Evolutionary conservation across 2,888 invertebrate species (phyloP).

Genomic region (Linnaemya vulpina): DNA sequence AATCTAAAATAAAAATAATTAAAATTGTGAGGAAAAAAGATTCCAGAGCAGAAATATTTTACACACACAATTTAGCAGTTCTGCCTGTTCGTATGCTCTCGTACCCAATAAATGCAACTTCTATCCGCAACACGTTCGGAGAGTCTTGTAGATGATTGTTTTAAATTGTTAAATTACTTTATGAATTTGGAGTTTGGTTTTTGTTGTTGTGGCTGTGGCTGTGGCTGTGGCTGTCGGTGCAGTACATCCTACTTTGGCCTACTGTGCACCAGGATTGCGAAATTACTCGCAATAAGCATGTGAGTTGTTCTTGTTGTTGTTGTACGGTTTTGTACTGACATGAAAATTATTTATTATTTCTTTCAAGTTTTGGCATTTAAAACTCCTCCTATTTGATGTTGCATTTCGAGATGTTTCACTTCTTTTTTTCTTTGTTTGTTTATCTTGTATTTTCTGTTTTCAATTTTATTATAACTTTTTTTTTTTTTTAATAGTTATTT

Average conservation of each 20-base stretch:
- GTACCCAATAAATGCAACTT: not conserved
- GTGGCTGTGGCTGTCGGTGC: conserved; percentile 36
- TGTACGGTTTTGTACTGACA: conserved; percentile 59
- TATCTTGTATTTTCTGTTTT: not conserved
- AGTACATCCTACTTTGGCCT: conserved; percentile 61
- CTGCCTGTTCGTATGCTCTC: not conserved
- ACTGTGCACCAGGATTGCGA: conserved; percentile 56
- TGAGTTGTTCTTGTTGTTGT: conserved; percentile 44
- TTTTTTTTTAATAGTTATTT: conserved; percentile 20
- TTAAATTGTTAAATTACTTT: conserved; percentile 52
- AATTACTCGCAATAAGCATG: conserved; percentile 38
- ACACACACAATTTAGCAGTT: not conserved
- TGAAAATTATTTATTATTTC: conserved; percentile 74
- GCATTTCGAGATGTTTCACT: conserved; percentile 56
- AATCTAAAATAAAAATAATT: conserved; percentile 6
- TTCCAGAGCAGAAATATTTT: conserved; percentile 4
- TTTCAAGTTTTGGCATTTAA: conserved; percentile 73
- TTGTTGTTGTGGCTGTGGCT: conserved; percentile 38
- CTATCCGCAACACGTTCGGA: not conserved
- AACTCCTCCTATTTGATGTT: conserved; percentile 73
- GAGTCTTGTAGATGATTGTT: conserved; percentile 23
- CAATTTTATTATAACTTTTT: conserved; percentile 36
- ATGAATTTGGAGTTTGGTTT: conserved; percentile 26
- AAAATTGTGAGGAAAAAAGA: conserved; percentile 12
- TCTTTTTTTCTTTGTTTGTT: not conserved